Conservation (phyloP, 2,113 vertebrate species). For the Anas platyrhynchos region DNA sequence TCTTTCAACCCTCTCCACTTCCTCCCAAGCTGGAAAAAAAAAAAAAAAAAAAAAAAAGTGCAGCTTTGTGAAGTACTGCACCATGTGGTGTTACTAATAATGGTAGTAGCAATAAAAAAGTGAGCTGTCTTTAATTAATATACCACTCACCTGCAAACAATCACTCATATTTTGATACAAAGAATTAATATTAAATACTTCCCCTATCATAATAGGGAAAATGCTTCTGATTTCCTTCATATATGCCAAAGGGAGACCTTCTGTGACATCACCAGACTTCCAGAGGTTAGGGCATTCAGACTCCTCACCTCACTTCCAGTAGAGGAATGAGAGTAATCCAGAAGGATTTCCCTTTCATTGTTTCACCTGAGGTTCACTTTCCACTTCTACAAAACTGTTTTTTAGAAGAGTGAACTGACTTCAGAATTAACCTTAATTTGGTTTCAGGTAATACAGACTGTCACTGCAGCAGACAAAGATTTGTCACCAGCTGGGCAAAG, state of each 20-base stretch:
- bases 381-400: neutral
- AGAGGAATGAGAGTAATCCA: neutral
- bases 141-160: neutral
- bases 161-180: neutral
- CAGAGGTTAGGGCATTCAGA: neutral
- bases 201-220: neutral
- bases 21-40: neutral
- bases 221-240: neutral
- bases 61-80: neutral
- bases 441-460: conserved; percentile 91
- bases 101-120: neutral
- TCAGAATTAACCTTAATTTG: conserved; percentile 49
- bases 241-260: neutral
- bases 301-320: neutral
- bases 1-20: neutral
- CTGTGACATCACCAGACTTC: neutral
- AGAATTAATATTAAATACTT: neutral
- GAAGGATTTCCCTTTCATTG: neutral
- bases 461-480: conserved; percentile 91
- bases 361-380: neutral
- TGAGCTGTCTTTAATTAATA: neutral
- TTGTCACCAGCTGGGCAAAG: conserved; percentile 88
- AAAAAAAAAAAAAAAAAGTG: neutral
- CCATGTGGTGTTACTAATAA: accelerated
- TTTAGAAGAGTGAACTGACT: conserved; percentile 14